Evolutionary conservation across 2,113 vertebrate species (phyloP).

Genomic region (Porphyrio hochstetteri): DNA sequence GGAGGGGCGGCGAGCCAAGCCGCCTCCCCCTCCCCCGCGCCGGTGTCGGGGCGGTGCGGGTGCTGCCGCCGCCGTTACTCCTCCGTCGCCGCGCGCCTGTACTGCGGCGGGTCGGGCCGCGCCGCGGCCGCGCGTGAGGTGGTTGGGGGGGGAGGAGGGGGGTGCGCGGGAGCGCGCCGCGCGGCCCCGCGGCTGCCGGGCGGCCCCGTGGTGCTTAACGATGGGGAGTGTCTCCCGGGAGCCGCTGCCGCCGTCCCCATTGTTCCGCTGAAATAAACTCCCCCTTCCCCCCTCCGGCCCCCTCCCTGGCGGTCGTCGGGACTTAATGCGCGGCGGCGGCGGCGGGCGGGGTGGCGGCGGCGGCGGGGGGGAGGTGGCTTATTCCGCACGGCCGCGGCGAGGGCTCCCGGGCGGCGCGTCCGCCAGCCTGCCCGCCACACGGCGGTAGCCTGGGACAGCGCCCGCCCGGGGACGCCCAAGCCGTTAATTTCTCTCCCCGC

Average conservation of each 20-base stretch:
- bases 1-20: conserved; percentile 45
- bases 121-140: background rate
- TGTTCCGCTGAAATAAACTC: conserved; percentile 50
- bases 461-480: background rate
- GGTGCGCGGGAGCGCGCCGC: background rate
- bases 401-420: background rate
- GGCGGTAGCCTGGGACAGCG: conserved; percentile 27
- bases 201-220: background rate
- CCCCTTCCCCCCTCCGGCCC: conserved; percentile 11
- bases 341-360: background rate
- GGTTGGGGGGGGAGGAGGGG: no score
- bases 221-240: background rate
- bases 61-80: background rate
- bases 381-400: background rate
- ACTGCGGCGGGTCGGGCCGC: background rate
- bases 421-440: conserved; percentile 15
- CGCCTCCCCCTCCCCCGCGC: conserved; percentile 20
- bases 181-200: background rate
- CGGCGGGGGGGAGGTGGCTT: background rate
- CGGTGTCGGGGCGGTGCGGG: conserved; percentile 13
- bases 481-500: conserved; percentile 7
- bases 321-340: background rate
- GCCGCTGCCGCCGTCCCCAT: conserved; percentile 30
- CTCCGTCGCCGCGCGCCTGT: background rate
- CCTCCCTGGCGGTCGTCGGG: background rate